Percentiles rank a stretch among this genome's conserved stretches.
phyloP scores from a whole-genome alignment of 2,797 vertebrate genomes.

The Synanceia verrucosa region DNA sequence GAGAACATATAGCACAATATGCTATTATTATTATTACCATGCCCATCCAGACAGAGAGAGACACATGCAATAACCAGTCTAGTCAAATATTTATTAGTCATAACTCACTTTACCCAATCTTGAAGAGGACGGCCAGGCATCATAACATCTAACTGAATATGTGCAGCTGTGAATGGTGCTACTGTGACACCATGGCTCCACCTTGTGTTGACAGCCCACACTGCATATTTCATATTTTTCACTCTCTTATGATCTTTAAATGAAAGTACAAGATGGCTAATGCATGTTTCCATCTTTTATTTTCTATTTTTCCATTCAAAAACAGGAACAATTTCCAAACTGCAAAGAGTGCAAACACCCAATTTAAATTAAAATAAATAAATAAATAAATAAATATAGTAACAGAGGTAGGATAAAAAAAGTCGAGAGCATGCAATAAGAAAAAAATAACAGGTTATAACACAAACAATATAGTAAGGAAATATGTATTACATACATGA shows the following conservation, averaged over 20 bases:
- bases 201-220: not conserved
- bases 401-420: not conserved
- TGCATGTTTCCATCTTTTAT: not conserved
- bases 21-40: not conserved
- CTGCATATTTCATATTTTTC: not conserved
- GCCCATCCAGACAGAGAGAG: not conserved
- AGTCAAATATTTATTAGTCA: not conserved
- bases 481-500: not conserved
- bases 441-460: not conserved
- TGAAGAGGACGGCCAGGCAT: not conserved
- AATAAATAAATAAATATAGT: not conserved
- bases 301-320: not conserved
- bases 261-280: not conserved
- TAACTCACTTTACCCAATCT: not conserved
- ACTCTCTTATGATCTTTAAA: fast-evolving
- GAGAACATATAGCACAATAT: constrained; percentile 1
- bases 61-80: not conserved
- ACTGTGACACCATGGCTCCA: not conserved
- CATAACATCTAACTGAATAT: not conserved
- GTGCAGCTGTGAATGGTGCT: not conserved
- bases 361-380: not conserved
- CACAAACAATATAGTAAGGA: not conserved
- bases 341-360: not conserved
- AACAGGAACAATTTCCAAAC: not conserved
- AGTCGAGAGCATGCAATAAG: not conserved